Percentiles rank a stretch among this genome's conserved stretches.
These are phyloP conservation scores for Pteromalus puparum DNA, from an alignment of 1,140 invertebrate genomes.

Conservation along the genomic window DNA sequence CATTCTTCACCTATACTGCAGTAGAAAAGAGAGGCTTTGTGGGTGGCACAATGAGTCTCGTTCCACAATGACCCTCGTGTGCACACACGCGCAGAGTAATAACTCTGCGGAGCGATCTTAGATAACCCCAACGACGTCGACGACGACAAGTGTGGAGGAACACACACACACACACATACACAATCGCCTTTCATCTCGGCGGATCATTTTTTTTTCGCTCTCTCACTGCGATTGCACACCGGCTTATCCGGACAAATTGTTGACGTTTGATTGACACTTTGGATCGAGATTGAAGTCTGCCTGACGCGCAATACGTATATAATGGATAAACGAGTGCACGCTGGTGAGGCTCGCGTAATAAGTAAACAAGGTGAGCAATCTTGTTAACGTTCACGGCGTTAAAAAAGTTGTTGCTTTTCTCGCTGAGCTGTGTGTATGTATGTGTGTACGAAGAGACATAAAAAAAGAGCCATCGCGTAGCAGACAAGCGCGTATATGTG, in stretches of 20 bases:
- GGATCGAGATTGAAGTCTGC: neutral
- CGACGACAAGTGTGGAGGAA: neutral
- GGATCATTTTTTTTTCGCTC: slow-evolving; percentile 32
- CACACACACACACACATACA: slow-evolving; percentile 17
- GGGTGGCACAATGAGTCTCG: neutral
- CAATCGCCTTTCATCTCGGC: slow-evolving; percentile 38
- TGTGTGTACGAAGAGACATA: neutral
- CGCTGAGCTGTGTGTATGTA: neutral
- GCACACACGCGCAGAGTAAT: slow-evolving; percentile 23
- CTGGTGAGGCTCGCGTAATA: neutral
- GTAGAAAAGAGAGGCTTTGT: slow-evolving; percentile 42
- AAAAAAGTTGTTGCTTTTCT: neutral
- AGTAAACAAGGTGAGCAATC: neutral
- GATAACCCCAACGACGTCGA: neutral
- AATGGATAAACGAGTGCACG: neutral
- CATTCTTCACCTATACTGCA: neutral
- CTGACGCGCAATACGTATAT: neutral
- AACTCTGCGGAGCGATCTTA: slow-evolving; percentile 27
- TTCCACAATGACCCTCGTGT: neutral
- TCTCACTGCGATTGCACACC: neutral
- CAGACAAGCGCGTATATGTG: neutral
- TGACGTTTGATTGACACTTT: neutral
- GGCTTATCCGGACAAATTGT: neutral
- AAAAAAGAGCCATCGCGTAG: slow-evolving; percentile 36
- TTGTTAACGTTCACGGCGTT: neutral